Evolutionary conservation across 1,140 invertebrate genomes (phyloP), one percentile per base, ranked within the genome.

Genomic region (Panulirus ornatus): DNA sequence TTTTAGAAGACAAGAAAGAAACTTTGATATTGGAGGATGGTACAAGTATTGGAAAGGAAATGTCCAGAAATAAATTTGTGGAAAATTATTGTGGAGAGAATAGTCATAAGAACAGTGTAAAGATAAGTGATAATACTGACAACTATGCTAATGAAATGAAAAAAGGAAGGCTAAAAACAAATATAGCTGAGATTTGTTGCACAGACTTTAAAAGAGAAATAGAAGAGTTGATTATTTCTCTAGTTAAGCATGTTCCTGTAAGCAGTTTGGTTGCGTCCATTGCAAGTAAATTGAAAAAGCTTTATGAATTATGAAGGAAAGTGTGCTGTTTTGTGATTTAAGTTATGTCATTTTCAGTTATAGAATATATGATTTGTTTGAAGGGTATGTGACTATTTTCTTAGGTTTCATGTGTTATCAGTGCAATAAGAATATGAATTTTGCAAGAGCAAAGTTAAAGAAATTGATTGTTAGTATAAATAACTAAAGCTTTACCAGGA

Each of bases 271-370:
- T 34, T 11, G 40, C 42, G 16, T 44, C 40, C 47, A 47, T 84
- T 84, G 83, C 40, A 38, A 73, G 30, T 27, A 84, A 84, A 73
- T n/a, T 84, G n/a, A 84, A 84, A 36, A 84, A 84, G 16, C 40
- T 84, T 38, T 5, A 84, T 84, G 83, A 84, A 44, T 30, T 84
- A 1, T 84, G 71, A 42, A 81, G 30, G 27, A 34, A 73, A n/a
- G 36, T 36, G 22, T n/a, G 14, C 22, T 70, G 11, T 27, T n/a
- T 70, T n/a, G 27, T 8, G 1, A 58, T 58, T 11, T 30, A 8
- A 11, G 11, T n/a, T 70, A n/a, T n/a, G n/a, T n/a, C n/a, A n/a
- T n/a, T n/a, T n/a, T n/a, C n/a, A n/a, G n/a, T n/a, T n/a, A n/a
- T n/a, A n/a, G n/a, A n/a, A n/a, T n/a, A n/a, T n/a, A n/a, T n/a